Conservation (phyloP, 2,797 vertebrate species). For the Scyliorhinus canicula region DNA sequence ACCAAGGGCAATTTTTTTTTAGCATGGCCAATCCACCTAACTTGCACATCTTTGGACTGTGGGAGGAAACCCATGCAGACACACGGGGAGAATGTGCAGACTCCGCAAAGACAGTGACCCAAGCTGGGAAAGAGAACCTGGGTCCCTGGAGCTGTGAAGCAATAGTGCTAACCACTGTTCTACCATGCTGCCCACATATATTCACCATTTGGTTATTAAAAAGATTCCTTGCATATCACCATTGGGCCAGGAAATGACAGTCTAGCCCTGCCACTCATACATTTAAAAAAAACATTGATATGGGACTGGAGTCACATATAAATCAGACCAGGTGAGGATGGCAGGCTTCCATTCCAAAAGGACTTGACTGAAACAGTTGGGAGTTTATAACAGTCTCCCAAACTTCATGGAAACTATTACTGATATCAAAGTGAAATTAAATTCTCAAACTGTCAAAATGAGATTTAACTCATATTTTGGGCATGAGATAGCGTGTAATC, state of each 20-base stretch:
- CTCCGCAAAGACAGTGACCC: no score
- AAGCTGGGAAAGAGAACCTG: no score
- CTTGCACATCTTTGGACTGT: no score
- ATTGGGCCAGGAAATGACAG: not conserved
- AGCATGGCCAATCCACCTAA: no score
- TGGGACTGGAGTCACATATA: not conserved
- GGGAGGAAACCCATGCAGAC: no score
- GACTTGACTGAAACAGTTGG: not conserved
- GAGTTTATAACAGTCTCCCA: not conserved
- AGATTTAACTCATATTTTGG: not conserved
- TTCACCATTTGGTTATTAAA: not conserved
- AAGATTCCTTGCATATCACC: not conserved
- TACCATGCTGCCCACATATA: not conserved
- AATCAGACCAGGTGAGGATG: not conserved
- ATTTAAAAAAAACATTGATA: not conserved
- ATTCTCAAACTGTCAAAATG: not conserved
- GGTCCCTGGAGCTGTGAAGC: no score
- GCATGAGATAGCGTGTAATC: not conserved
- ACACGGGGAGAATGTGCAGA: no score
- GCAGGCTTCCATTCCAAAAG: not conserved
- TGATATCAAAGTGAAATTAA: not conserved
- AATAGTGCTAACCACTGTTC: no score
- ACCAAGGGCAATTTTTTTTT: no score
- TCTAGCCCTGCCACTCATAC: not conserved
- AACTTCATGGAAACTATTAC: not conserved